These are phyloP conservation scores for Butorides virescens DNA, from an alignment of 2,113 vertebrate species.

Conservation along the genomic window DNA sequence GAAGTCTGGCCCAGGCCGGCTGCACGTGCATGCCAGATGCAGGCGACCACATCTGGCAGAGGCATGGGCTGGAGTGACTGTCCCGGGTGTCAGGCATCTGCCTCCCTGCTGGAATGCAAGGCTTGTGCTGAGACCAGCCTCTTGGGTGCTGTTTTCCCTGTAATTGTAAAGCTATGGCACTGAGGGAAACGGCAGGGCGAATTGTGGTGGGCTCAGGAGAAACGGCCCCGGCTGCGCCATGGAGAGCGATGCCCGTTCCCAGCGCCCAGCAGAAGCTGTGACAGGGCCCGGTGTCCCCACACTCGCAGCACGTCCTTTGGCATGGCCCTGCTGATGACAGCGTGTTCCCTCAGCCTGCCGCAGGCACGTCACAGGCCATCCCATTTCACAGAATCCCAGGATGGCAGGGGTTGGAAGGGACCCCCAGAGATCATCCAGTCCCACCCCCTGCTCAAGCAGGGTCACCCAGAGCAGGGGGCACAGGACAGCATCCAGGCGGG, in stretches of 20 bases:
- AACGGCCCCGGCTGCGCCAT: neutral
- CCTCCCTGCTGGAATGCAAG: neutral
- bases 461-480: too few relatives aligned
- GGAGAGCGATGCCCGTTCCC: accelerated
- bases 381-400: neutral
- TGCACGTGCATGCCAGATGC: neutral
- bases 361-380: neutral
- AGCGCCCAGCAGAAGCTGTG: neutral
- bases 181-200: accelerated
- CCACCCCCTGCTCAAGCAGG: too few relatives aligned
- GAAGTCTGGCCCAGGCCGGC: neutral
- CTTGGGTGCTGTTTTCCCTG: neutral
- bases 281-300: neutral
- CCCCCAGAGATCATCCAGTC: too few relatives aligned
- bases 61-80: neutral
- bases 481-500: too few relatives aligned
- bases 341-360: neutral
- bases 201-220: neutral
- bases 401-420: too few relatives aligned
- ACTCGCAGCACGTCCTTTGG: neutral
- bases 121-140: neutral
- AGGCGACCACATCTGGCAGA: neutral
- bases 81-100: neutral
- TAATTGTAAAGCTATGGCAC: accelerated
- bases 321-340: neutral